Base-by-base conservation (phyloP, 2,797 vertebrate genomes). In the Serranus cabrilla region DNA sequence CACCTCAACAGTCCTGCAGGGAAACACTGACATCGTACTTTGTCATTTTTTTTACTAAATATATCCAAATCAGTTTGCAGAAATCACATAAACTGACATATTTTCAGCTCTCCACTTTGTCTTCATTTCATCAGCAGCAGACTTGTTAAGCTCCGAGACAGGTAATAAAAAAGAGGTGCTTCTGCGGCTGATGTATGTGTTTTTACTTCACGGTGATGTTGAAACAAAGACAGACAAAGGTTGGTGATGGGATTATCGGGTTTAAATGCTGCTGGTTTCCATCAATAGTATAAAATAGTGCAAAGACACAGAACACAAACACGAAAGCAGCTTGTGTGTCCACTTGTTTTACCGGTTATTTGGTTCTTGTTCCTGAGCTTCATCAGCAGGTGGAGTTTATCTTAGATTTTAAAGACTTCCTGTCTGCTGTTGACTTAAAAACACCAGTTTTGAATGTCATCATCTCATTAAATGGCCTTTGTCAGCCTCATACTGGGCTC, bases 21-120 rank as follows among this genome's bases (percentile, higher is more conserved):
- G 39, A 18, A 43, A 43, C 54, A 17, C 2, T 16, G n/a, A 80
- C 65, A 43, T 13, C 0, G 7, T 13, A 27, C 39, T 56, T 39
- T 60, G 25, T 73, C 63, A 64, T 65, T 31, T 71, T 65, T 31
- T 71, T 18, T 51, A 73, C 54, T 55, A 71, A 73, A 82, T 50
- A 63, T 54, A 65, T 82, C 43, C 66, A 60, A 54, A 62, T 13
- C 18, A 18, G 16, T 23, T 39, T 40, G 5, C 27, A 78, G 27
- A 46, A 46, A 74, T 81, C 47, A 64, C 51, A 72, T 58, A 25
- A 76, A 63, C 8, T 3, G 17, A 57, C 39, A 18, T 16, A 18
- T 61, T 31, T 49, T 10, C 51, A 78, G 37, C 6, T 37, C 43
- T 63, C 12, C 40, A 23, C 62, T 71, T 78, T 5, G 43, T 68